phyloP scores from a whole-genome alignment of 2,888 invertebrate genomes.

The Ischnus inquisitorius region DNA sequence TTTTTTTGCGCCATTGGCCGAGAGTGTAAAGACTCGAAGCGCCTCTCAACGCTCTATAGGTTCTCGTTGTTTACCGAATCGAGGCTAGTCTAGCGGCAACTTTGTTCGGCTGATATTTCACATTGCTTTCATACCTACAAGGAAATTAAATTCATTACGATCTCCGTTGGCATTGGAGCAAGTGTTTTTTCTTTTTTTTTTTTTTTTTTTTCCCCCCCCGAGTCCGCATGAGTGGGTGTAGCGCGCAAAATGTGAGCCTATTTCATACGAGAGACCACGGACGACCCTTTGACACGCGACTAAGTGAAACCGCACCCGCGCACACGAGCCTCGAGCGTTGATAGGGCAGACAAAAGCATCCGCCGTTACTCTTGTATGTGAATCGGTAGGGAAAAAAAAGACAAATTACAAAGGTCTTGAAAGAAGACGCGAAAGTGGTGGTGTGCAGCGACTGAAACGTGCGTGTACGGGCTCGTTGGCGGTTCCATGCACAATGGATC shows the following conservation, averaged over 20 bases:
- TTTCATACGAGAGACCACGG: conserved; percentile 74
- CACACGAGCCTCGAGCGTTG: conserved; percentile 16
- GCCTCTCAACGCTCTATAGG: not conserved
- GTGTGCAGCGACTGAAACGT: conserved; percentile 22
- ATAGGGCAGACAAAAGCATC: conserved; percentile 19
- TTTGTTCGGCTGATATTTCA: too few species aligned
- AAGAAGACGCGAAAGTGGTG: conserved; percentile 58
- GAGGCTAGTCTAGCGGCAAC: too few species aligned
- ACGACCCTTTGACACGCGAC: conserved; percentile 78
- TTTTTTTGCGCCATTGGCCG: not conserved
- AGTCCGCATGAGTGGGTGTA: conserved; percentile 74
- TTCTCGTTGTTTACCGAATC: too few species aligned
- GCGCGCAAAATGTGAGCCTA: conserved; percentile 74
- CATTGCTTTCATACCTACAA: not conserved
- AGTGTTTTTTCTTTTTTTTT: conserved; percentile 25
- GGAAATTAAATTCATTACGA: conserved; percentile 33
- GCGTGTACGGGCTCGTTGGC: not conserved
- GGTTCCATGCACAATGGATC: conserved; percentile 60
- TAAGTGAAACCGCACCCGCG: conserved; percentile 73
- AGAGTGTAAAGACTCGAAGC: not conserved
- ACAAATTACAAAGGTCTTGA: conserved; percentile 45
- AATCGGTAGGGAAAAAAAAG: conserved; percentile 26
- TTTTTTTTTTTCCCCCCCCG: conserved; percentile 11
- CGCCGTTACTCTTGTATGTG: conserved; percentile 3
- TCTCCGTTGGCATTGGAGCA: conserved; percentile 23